A percentile compares a stretch with the other conserved stretches of the same genome.
phyloP scores from a whole-genome alignment of 2,797 vertebrate species.

The Pangasius mekongensis region DNA sequence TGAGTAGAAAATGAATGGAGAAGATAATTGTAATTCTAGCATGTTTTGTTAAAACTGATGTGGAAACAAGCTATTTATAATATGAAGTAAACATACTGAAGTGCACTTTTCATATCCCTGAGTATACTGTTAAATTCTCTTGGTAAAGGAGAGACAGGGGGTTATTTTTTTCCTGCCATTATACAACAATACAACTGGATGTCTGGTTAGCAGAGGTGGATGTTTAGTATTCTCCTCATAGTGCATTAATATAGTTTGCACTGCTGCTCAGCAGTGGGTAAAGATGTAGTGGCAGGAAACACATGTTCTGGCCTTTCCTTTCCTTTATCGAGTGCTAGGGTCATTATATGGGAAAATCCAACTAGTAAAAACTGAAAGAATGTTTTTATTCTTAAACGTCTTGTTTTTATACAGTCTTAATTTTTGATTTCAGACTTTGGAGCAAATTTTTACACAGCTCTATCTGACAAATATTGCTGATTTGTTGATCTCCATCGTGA shows the following conservation, averaged over 20 bases:
- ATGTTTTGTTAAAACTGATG: background rate
- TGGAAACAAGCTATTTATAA: background rate
- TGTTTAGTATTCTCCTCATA: background rate
- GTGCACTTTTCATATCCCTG: background rate
- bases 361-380: background rate
- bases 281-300: background rate
- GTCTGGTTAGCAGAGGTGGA: background rate
- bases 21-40: background rate
- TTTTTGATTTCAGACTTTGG: constrained; percentile 78
- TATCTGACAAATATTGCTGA: constrained; percentile 85
- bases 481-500: constrained; percentile 83
- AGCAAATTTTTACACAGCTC: constrained; percentile 82
- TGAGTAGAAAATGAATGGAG: constrained; percentile 69
- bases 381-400: background rate
- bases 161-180: background rate
- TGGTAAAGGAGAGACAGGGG: background rate
- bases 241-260: background rate
- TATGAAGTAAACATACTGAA: background rate
- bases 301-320: background rate
- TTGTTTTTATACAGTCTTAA: background rate
- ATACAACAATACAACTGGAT: background rate
- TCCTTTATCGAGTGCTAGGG: background rate
- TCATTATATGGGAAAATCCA: background rate
- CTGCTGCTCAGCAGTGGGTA: background rate
- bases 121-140: background rate